phyloP scores from a whole-genome alignment of 2,888 invertebrate genomes.

The Biston betularia region DNA sequence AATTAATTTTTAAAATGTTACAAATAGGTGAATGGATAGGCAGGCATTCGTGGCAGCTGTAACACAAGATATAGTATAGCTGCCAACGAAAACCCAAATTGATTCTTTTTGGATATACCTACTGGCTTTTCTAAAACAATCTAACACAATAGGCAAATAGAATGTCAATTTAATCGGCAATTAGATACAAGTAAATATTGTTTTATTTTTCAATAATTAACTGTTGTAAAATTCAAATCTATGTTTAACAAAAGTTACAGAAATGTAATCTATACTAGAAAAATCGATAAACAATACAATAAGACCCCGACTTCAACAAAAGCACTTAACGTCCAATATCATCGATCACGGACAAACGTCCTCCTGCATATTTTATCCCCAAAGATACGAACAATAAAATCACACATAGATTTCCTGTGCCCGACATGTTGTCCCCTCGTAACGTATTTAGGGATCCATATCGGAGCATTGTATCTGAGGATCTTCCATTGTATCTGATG shows the following conservation, averaged over 20 bases:
- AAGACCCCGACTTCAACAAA: conserved; percentile 30
- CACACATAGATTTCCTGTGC: conserved; percentile 50
- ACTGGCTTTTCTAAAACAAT: too few species aligned
- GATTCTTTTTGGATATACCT: too few species aligned
- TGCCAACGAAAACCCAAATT: too few species aligned
- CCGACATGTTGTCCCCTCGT: conserved; percentile 48
- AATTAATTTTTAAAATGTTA: too few species aligned
- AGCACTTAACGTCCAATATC: conserved; percentile 39
- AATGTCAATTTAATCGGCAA: too few species aligned
- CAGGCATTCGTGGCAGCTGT: too few species aligned
- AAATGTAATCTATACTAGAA: not conserved
- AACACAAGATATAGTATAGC: too few species aligned
- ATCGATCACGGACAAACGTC: conserved; percentile 44
- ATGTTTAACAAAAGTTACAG: not conserved
- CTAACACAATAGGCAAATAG: too few species aligned
- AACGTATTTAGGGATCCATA: conserved; percentile 51
- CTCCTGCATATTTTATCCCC: conserved; percentile 46
- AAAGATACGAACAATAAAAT: conserved; percentile 49
- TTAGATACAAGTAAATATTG: too few species aligned
- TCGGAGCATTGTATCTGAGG: conserved; percentile 48
- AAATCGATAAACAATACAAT: conserved; percentile 20
- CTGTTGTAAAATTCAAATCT: too few species aligned
- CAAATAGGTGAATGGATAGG: too few species aligned
- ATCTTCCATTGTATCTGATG: conserved; percentile 47
- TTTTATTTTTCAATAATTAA: too few species aligned